Evolutionary conservation across 2,113 vertebrate species (phyloP).

Genomic region (Himantopus leucocephalus): DNA sequence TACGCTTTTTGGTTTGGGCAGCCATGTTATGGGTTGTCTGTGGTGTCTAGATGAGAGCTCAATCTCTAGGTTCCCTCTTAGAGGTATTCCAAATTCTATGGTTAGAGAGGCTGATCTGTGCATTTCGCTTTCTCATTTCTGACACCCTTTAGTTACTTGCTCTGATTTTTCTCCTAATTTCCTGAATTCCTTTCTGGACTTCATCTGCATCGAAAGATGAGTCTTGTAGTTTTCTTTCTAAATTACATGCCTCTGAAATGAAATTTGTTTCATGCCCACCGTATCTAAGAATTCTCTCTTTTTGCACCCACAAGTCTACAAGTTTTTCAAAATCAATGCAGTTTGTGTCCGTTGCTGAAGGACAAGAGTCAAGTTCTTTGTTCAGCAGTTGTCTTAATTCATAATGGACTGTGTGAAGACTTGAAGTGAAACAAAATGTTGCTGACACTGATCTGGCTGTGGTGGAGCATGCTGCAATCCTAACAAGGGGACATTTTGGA

Average conservation of each 20-base stretch:
- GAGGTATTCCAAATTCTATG: background rate
- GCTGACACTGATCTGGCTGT: background rate
- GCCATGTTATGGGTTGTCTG: background rate
- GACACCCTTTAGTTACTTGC: background rate
- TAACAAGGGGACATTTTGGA: background rate
- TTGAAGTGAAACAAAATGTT: background rate
- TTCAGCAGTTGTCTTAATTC: background rate
- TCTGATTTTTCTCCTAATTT: background rate
- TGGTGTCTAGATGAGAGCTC: background rate
- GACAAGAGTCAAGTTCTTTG: background rate
- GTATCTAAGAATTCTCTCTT: background rate
- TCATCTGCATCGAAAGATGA: background rate
- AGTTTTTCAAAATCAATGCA: background rate
- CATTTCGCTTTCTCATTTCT: background rate
- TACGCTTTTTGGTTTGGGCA: background rate
- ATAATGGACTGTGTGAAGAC: background rate
- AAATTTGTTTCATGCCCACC: background rate
- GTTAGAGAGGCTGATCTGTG: background rate
- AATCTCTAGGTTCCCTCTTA: background rate
- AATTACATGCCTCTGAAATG: background rate
- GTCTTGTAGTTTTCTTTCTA: background rate
- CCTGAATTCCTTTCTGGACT: background rate
- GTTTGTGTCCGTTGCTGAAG: background rate
- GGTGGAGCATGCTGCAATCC: background rate
- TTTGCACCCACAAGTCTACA: background rate